phyloP scores from a whole-genome alignment of 2,888 invertebrate species.

The Ochropleura leucogaster region DNA sequence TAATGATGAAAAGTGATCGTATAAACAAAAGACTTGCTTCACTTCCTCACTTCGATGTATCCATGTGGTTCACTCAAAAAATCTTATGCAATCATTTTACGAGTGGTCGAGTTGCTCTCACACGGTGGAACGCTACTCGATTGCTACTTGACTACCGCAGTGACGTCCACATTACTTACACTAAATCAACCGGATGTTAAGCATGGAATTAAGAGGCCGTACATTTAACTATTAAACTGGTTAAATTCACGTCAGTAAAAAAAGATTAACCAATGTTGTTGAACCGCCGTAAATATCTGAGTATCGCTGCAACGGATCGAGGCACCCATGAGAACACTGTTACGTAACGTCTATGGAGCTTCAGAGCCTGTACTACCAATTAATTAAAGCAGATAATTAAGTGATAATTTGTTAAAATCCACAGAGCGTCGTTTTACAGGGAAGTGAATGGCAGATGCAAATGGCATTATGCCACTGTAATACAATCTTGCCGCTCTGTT shows the following conservation, averaged over 20 bases:
- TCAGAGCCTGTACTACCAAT: constrained; percentile 15
- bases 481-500: constrained; percentile 74
- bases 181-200: constrained; percentile 35
- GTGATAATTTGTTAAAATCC: constrained; percentile 59
- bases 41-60: constrained; percentile 50
- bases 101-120: constrained; percentile 57
- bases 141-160: constrained; percentile 18
- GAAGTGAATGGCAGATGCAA: constrained; percentile 70
- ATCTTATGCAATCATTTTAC: constrained; percentile 64
- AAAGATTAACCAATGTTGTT: constrained; percentile 25
- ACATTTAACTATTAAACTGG: constrained; percentile 45
- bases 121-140: constrained; percentile 22
- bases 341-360: constrained; percentile 30
- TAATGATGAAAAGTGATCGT: constrained; percentile 52
- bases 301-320: constrained; percentile 13
- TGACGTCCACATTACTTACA: constrained; percentile 25
- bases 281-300: constrained; percentile 35
- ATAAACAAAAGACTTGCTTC: constrained; percentile 64
- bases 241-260: constrained; percentile 43
- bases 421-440: constrained; percentile 46
- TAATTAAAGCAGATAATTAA: constrained; percentile 54
- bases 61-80: constrained; percentile 51
- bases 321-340: constrained; percentile 34
- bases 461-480: constrained; percentile 65
- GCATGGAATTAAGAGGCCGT: constrained; percentile 42